Percentiles rank a stretch among this genome's conserved stretches.
Conservation (phyloP, 1,140 invertebrate species). For the Drosophila hydei region DNA sequence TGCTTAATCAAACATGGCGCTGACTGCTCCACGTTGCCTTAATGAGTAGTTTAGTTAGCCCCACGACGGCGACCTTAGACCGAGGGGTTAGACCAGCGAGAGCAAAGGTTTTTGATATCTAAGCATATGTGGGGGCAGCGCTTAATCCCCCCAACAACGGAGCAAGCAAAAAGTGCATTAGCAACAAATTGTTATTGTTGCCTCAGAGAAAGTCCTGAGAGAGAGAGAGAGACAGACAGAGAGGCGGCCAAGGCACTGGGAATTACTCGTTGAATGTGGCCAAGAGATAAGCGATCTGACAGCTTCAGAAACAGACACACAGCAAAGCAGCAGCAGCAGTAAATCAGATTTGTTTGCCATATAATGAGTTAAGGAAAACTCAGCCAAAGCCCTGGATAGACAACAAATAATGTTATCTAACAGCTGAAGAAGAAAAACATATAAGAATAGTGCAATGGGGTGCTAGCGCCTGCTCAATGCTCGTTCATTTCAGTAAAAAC, state of each 20-base stretch:
- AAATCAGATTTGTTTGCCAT: slow-evolving; percentile 38
- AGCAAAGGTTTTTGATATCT: background rate
- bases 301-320: slow-evolving; percentile 12
- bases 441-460: too few species aligned
- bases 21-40: slow-evolving; percentile 48
- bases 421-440: background rate
- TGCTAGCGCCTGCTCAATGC: too few species aligned
- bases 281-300: slow-evolving; percentile 32
- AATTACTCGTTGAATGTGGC: slow-evolving; percentile 12
- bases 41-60: slow-evolving; percentile 67
- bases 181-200: slow-evolving; percentile 80
- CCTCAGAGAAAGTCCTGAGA: slow-evolving; percentile 36
- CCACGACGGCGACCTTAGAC: background rate
- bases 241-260: background rate
- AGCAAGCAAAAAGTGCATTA: slow-evolving; percentile 68
- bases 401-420: too few species aligned
- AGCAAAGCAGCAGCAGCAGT: background rate
- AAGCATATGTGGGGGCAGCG: background rate
- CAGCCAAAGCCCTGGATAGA: too few species aligned
- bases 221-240: background rate
- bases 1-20: slow-evolving; percentile 75
- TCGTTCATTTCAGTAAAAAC: too few species aligned
- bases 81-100: background rate
- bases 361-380: background rate
- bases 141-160: slow-evolving; percentile 20